Conservation (phyloP, 2,797 vertebrate species). For the Borostomias antarcticus region DNA sequence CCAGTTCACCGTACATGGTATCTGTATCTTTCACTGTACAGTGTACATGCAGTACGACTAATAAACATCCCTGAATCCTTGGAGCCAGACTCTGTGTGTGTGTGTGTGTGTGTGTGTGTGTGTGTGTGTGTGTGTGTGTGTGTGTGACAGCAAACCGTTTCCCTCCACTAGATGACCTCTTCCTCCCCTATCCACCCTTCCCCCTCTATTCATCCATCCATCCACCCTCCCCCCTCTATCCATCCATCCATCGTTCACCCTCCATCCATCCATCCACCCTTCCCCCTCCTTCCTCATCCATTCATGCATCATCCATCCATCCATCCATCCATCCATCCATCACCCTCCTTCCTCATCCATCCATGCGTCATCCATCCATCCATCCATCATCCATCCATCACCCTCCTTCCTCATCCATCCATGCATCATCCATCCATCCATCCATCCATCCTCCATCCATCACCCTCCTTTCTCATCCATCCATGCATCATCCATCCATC, state of each 20-base stretch:
- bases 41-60: neutral
- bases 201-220: neutral
- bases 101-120: neutral
- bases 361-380: neutral
- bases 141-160: neutral
- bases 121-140: neutral
- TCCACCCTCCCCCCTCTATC: neutral
- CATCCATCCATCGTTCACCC: neutral
- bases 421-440: neutral
- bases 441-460: neutral
- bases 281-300: too few relatives aligned
- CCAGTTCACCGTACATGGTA: too few relatives aligned
- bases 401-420: neutral
- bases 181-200: neutral
- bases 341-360: neutral
- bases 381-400: neutral
- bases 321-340: neutral
- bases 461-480: too few relatives aligned
- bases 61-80: too few relatives aligned
- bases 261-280: neutral
- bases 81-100: too few relatives aligned
- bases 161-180: neutral
- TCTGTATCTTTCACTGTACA: neutral
- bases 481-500: neutral
- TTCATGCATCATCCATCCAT: too few relatives aligned